Conservation (phyloP, 2,888 invertebrate genomes). For the Oxycera nigricornis region DNA sequence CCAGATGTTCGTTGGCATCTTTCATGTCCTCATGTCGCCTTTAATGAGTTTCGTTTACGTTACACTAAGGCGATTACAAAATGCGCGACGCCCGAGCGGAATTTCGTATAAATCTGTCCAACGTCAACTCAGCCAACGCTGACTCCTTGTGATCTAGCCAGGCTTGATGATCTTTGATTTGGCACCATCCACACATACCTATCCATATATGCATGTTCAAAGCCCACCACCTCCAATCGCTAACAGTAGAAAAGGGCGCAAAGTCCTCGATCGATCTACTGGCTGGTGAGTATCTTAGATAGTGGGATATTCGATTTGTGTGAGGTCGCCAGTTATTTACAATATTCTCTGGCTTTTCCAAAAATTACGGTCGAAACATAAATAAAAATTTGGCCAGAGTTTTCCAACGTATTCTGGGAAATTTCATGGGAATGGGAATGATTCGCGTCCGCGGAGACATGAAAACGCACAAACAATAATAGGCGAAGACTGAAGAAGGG, state of each 20-base stretch:
- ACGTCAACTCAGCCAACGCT: constrained; percentile 3
- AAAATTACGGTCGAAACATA: constrained; percentile 25
- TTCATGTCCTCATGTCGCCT: constrained; percentile 42
- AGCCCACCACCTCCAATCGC: too few relatives aligned
- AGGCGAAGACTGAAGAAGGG: constrained; percentile 13
- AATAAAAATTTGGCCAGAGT: constrained; percentile 14
- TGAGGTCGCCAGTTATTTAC: constrained; percentile 27
- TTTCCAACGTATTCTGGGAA: neutral
- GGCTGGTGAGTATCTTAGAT: neutral
- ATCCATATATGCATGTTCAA: too few relatives aligned
- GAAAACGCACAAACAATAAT: constrained; percentile 7
- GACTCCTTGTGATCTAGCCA: constrained; percentile 3
- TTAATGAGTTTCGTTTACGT: constrained; percentile 43
- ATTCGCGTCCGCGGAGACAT: neutral
- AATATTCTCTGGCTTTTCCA: constrained; percentile 4
- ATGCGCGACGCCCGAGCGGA: constrained; percentile 29
- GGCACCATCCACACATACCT: constrained; percentile 7
- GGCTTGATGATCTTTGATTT: constrained; percentile 27
- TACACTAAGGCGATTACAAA: constrained; percentile 42
- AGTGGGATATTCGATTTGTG: neutral
- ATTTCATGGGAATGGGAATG: neutral
- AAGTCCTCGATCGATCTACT: neutral
- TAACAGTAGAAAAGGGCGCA: neutral
- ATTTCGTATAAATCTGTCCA: constrained; percentile 31
- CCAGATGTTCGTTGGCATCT: constrained; percentile 41